Percentiles rank a stretch among this genome's conserved stretches.
Conservation (phyloP, 1,140 invertebrate genomes). For the Augochlora pura region DNA sequence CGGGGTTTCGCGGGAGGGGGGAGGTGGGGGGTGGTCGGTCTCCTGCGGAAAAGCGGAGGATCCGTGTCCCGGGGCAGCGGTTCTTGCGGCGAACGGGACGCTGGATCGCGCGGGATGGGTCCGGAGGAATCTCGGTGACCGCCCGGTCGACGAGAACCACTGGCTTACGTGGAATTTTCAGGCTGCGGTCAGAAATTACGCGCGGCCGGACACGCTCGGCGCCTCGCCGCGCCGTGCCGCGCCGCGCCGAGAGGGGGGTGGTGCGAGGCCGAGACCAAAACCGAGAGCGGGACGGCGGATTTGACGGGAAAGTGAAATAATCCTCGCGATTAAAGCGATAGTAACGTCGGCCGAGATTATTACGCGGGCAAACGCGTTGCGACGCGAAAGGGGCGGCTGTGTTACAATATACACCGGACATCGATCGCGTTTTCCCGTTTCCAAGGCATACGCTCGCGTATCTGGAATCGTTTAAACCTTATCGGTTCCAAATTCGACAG, state of each 20-base stretch:
- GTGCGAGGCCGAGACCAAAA: constrained; percentile 31
- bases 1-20: constrained; percentile 6
- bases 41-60: constrained; percentile 1
- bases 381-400: constrained; percentile 2
- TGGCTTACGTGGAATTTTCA: constrained; percentile 51
- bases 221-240: neutral
- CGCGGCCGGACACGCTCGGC: neutral
- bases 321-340: constrained; percentile 30
- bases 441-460: no score
- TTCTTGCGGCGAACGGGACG: neutral
- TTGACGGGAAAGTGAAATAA: constrained; percentile 46
- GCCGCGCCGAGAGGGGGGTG: neutral
- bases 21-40: neutral
- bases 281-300: constrained; percentile 34
- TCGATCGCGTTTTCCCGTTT: no score
- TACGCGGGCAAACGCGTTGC: neutral
- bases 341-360: constrained; percentile 15
- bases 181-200: constrained; percentile 48
- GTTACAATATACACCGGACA: constrained; percentile 12
- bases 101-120: neutral
- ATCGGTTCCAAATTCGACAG: no score
- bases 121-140: neutral
- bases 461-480: no score
- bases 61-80: neutral
- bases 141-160: constrained; percentile 10